phyloP scores from a whole-genome alignment of 1,140 invertebrate genomes.

The Tigriopus japonicus region DNA sequence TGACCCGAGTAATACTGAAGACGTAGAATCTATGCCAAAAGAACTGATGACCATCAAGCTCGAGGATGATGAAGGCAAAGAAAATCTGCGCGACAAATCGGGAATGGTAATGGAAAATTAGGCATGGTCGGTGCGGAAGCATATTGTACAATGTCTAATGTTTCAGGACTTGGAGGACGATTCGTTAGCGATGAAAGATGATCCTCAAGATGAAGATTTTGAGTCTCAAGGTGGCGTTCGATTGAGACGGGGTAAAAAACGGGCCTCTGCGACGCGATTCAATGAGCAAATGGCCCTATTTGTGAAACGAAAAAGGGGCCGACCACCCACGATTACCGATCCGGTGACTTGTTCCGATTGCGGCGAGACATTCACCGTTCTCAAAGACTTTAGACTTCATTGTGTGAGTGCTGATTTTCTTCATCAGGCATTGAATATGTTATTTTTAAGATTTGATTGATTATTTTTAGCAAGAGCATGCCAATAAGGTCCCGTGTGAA shows the following conservation, averaged over 20 bases:
- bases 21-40: too few relatives aligned
- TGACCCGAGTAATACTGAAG: too few relatives aligned
- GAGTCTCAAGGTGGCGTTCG: neutral
- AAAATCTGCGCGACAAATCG: too few relatives aligned
- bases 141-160: too few relatives aligned
- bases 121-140: too few relatives aligned
- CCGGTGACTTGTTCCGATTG: neutral
- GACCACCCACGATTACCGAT: neutral
- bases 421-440: too few relatives aligned
- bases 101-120: too few relatives aligned
- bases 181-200: neutral
- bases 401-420: neutral
- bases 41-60: too few relatives aligned
- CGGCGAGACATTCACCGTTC: neutral
- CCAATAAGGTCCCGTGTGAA: conserved; percentile 46
- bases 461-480: neutral
- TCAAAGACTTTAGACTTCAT: neutral
- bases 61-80: too few relatives aligned
- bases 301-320: neutral
- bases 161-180: neutral
- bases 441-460: too few relatives aligned
- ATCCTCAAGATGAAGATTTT: neutral
- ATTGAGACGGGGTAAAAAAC: neutral
- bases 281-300: neutral
- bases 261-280: neutral